A percentile compares a stretch with the other conserved stretches of the same genome.
Conservation (phyloP, 37 sponge, comb jelly and placozoan genomes). For the Diacarnus erythraeanus region DNA sequence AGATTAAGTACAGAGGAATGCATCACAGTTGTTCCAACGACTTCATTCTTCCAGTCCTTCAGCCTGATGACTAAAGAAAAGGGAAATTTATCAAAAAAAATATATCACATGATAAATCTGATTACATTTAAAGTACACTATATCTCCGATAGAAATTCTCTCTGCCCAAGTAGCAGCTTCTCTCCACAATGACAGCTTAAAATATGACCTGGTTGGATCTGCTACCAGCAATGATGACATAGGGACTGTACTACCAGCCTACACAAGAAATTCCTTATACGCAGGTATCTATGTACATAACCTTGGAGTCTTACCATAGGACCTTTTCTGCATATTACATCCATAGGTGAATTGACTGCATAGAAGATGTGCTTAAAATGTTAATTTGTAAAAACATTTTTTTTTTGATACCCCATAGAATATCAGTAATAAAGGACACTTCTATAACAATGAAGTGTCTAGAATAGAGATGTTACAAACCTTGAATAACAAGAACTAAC, state of each 20-base stretch:
- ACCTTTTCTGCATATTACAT: slow-evolving; percentile 29
- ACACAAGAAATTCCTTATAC: background rate
- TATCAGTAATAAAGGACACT: slow-evolving; percentile 5
- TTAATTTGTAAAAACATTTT: background rate
- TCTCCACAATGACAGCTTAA: slow-evolving; percentile 56
- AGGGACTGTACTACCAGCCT: slow-evolving; percentile 47
- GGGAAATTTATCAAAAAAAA: too few relatives aligned
- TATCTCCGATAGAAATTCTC: slow-evolving; percentile 51
- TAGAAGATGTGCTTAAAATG: background rate
- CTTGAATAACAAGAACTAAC: slow-evolving; percentile 37
- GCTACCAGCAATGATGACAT: slow-evolving; percentile 48
- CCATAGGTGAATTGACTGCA: slow-evolving; percentile 41
- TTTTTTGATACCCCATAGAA: background rate
- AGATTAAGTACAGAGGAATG: slow-evolving; percentile 42
- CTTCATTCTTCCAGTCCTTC: slow-evolving; percentile 40
- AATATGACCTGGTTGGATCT: slow-evolving; percentile 49
- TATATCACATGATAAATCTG: background rate
- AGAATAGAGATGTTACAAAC: background rate
- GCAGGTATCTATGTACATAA: background rate
- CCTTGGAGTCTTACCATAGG: background rate
- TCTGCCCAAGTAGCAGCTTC: slow-evolving; percentile 55
- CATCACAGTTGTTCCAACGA: slow-evolving; percentile 51
- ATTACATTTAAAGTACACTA: slow-evolving; percentile 37
- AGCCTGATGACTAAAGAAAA: slow-evolving; percentile 26
- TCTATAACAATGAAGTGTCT: background rate